Percentiles rank a stretch among this genome's conserved stretches.
phyloP scores from a whole-genome alignment of 2,113 vertebrate species.

The Scortum barcoo region DNA sequence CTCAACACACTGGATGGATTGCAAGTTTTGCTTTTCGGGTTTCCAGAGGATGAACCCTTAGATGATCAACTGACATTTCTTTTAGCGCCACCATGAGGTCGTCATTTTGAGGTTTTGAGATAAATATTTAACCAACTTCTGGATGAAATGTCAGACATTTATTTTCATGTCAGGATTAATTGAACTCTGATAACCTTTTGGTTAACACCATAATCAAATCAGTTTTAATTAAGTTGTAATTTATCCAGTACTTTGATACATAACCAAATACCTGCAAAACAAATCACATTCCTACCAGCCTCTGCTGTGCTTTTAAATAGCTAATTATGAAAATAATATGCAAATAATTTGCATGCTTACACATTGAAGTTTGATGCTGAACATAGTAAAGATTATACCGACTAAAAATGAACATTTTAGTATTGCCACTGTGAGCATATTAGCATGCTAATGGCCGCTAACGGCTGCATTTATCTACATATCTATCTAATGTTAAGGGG shows the following conservation, averaged over 20 bases:
- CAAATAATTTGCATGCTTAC: too few relatives aligned
- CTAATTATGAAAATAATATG: neutral
- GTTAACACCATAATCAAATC: too few relatives aligned
- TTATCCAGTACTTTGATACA: too few relatives aligned
- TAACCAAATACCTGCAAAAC: neutral
- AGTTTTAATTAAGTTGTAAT: neutral
- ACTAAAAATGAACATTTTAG: neutral
- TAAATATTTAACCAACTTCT: neutral
- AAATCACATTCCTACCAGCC: neutral
- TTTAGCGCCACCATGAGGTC: neutral
- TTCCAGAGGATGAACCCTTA: neutral
- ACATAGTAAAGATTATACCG: neutral
- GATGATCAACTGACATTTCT: neutral
- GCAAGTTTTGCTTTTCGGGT: neutral
- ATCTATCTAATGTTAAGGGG: too few relatives aligned
- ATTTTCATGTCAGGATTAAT: neutral
- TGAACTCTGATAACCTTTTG: neutral
- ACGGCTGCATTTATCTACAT: too few relatives aligned
- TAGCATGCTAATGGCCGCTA: too few relatives aligned
- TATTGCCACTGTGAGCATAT: neutral
- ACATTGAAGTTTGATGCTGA: too few relatives aligned
- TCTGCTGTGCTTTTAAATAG: constrained; percentile 1
- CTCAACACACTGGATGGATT: neutral
- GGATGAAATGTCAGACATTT: neutral
- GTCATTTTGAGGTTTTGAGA: neutral